Evolutionary conservation across 2,113 vertebrate genomes (phyloP).

Genomic region (Todiramphus saurophagus): DNA sequence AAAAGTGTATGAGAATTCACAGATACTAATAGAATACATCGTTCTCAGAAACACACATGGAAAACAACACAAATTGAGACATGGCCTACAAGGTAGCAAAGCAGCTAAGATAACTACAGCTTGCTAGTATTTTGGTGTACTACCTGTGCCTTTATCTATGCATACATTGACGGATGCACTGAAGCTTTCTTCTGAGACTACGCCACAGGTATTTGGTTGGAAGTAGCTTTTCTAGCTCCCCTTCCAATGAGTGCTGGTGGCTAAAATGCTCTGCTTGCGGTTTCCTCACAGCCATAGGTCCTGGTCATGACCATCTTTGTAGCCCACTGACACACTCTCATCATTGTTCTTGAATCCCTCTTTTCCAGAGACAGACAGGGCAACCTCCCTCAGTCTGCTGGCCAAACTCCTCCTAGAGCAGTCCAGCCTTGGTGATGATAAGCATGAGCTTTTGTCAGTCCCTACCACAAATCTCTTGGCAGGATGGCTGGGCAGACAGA

Average conservation of each 20-base stretch:
- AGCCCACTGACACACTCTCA: not conserved
- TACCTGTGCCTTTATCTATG: not conserved
- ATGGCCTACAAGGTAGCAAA: not conserved
- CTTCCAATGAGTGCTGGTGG: not conserved
- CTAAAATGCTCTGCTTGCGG: not conserved
- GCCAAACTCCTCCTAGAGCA: not conserved
- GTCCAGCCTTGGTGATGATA: not conserved
- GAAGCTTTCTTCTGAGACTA: not conserved
- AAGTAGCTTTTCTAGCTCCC: not conserved
- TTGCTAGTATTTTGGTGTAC: not conserved
- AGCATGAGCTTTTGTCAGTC: accelerated
- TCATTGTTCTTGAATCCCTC: not conserved
- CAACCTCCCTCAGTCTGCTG: not conserved
- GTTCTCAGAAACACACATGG: not conserved
- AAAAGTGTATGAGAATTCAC: not conserved
- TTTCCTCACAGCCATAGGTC: not conserved
- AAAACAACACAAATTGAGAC: not conserved
- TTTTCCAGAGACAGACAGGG: not conserved
- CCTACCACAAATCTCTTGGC: not conserved
- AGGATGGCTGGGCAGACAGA: not conserved
- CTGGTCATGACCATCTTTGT: not conserved
- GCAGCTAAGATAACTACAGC: not conserved
- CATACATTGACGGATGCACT: not conserved
- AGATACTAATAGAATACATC: not conserved
- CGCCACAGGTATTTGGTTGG: not conserved